Conservation (phyloP, 2,888 invertebrate species). For the Smittia sp. region DNA sequence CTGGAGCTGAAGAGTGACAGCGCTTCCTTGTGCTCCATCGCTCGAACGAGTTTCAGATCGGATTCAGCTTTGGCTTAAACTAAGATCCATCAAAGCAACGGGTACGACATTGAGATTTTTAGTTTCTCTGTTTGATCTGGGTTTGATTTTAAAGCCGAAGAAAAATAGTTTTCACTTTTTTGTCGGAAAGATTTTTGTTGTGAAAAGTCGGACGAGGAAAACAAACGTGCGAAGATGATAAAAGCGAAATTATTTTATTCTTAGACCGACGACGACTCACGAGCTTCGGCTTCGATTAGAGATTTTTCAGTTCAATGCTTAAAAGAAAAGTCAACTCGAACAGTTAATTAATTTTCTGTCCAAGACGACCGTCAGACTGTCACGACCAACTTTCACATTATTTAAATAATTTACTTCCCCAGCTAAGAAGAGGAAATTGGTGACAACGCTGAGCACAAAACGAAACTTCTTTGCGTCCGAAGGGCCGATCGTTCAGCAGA, state of each 20-base stretch:
- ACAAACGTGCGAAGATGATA: neutral
- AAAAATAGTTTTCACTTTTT: neutral
- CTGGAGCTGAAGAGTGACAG: neutral
- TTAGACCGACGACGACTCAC: neutral
- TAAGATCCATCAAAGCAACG: neutral
- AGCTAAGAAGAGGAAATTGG: neutral
- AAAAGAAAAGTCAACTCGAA: neutral
- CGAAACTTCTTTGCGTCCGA: too few species aligned
- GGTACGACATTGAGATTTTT: neutral
- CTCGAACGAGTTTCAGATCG: neutral
- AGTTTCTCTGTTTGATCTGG: slow-evolving; percentile 6
- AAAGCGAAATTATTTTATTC: neutral
- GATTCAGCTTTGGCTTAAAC: neutral
- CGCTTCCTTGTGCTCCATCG: too few species aligned
- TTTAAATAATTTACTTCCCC: neutral
- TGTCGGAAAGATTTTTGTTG: neutral
- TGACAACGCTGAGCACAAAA: slow-evolving; percentile 10
- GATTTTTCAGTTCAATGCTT: neutral
- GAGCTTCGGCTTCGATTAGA: slow-evolving; percentile 2
- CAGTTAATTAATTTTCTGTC: slow-evolving; percentile 16
- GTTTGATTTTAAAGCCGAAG: slow-evolving; percentile 8
- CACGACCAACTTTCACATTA: slow-evolving; percentile 7
- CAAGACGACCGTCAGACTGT: neutral
- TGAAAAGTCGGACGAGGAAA: neutral
- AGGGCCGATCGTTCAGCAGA: too few species aligned